Evolutionary conservation across 2,113 vertebrate genomes (phyloP).

Genomic region (Myocastor coypus): DNA sequence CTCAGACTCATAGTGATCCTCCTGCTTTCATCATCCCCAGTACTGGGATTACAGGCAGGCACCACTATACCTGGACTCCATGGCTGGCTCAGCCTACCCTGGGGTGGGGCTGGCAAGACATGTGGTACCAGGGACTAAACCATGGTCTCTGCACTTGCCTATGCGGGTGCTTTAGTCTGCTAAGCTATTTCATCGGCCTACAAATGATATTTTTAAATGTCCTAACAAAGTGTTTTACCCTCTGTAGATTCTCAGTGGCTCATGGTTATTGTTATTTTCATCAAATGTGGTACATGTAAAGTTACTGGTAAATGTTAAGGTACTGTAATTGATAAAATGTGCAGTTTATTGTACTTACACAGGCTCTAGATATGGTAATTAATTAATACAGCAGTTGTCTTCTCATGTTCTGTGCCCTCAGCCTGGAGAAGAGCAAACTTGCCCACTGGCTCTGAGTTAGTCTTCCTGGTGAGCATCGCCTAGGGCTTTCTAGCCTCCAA

Average conservation of each 20-base stretch:
- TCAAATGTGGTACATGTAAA: neutral
- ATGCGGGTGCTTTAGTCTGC: too few species aligned
- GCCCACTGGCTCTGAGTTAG: neutral
- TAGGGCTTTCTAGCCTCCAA: neutral
- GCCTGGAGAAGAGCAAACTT: neutral
- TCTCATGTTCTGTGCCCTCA: neutral
- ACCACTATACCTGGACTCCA: too few species aligned
- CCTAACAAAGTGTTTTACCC: neutral
- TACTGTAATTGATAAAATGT: neutral
- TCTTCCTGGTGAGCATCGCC: neutral
- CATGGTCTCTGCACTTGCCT: too few species aligned
- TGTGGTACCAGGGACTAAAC: too few species aligned
- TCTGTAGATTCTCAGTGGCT: neutral
- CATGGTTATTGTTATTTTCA: neutral
- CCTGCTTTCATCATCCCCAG: too few species aligned
- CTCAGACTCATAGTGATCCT: too few species aligned
- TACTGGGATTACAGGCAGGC: too few species aligned
- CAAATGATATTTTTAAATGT: constrained; percentile 2
- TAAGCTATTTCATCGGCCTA: too few species aligned
- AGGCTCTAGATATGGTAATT: neutral
- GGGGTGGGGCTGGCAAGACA: too few species aligned
- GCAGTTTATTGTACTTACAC: neutral
- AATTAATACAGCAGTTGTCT: neutral
- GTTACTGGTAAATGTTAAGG: constrained; percentile 22
- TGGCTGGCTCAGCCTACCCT: too few species aligned